A percentile compares a stretch with the other conserved stretches of the same genome.
These are phyloP conservation scores for Cyphomyrus discorhynchus DNA, from an alignment of 2,113 vertebrate species.

Conservation along the genomic window DNA sequence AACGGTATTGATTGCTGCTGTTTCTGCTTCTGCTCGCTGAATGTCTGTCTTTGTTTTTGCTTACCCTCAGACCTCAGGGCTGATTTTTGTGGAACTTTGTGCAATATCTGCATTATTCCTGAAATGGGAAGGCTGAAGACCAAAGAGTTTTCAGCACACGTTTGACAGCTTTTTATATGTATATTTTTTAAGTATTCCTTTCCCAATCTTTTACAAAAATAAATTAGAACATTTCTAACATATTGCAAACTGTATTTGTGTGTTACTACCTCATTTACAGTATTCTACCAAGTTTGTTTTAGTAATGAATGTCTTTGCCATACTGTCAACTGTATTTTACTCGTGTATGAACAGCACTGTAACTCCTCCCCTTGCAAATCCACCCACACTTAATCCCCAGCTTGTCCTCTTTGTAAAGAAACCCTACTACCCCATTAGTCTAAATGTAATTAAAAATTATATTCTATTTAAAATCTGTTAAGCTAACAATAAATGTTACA, in stretches of 20 bases:
- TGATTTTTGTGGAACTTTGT: slow-evolving; percentile 28
- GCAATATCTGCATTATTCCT: slow-evolving; percentile 44
- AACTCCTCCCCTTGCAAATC: not conserved
- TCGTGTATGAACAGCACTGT: slow-evolving; percentile 20
- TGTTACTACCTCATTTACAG: slow-evolving; percentile 22
- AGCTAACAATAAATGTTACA: not conserved
- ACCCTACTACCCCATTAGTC: slow-evolving; percentile 11
- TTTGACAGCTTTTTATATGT: not conserved
- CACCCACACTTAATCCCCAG: not conserved
- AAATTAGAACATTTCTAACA: not conserved
- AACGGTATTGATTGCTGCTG: not conserved
- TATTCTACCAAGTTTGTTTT: not conserved
- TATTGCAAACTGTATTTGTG: slow-evolving; percentile 19
- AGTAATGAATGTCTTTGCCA: not conserved
- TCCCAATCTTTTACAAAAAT: not conserved
- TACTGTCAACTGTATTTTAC: slow-evolving; percentile 1
- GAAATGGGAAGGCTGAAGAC: not conserved
- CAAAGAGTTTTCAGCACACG: not conserved
- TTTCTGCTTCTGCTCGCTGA: not conserved
- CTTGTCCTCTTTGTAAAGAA: slow-evolving; percentile 6
- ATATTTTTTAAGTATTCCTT: not conserved
- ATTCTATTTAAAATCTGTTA: slow-evolving; percentile 20
- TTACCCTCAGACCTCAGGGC: slow-evolving; percentile 14
- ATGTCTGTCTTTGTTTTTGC: not conserved
- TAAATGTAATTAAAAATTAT: not conserved